Percentiles rank a stretch among this genome's conserved stretches.
Evolutionary conservation across 2,797 vertebrate genomes (phyloP).

Genomic region (Melanogrammus aeglefinus): DNA sequence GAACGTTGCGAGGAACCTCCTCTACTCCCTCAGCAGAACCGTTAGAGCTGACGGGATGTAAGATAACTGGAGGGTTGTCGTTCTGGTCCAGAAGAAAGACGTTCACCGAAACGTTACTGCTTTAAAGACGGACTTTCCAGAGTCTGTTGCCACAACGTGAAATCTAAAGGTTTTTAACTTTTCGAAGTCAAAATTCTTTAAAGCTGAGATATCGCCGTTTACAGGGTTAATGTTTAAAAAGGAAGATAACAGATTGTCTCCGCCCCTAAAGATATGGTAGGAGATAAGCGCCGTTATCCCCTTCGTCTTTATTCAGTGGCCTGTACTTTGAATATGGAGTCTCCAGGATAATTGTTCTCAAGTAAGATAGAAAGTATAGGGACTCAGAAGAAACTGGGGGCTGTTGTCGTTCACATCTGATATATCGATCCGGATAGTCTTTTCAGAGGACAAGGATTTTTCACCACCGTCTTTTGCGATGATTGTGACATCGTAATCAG

Average conservation of each 20-base stretch:
- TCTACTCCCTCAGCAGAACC: too few species aligned
- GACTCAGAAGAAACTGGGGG: slow-evolving; percentile 52
- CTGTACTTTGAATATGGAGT: slow-evolving; percentile 49
- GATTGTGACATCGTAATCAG: slow-evolving; percentile 42
- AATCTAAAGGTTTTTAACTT: slow-evolving; percentile 68
- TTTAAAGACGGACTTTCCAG: slow-evolving; percentile 68
- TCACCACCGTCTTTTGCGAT: slow-evolving; percentile 55
- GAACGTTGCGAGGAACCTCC: too few species aligned
- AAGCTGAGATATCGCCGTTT: slow-evolving; percentile 72
- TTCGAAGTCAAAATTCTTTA: slow-evolving; percentile 75
- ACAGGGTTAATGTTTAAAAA: slow-evolving; percentile 57
- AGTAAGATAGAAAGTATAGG: slow-evolving; percentile 60
- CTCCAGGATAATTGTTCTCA: slow-evolving; percentile 58
- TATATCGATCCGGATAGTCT: slow-evolving; percentile 47
- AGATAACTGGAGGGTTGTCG: neutral
- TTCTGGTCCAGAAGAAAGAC: neutral
- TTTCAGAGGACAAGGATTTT: slow-evolving; percentile 48
- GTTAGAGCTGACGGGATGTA: too few species aligned
- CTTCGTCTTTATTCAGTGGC: slow-evolving; percentile 58
- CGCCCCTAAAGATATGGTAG: slow-evolving; percentile 41
- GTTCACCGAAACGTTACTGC: slow-evolving; percentile 38
- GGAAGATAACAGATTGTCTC: slow-evolving; percentile 24
- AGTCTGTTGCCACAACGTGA: slow-evolving; percentile 66
- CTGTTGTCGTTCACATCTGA: slow-evolving; percentile 67
- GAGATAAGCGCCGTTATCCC: slow-evolving; percentile 48